Evolutionary conservation across 2,888 invertebrate genomes (phyloP), one percentile per base, ranked within the genome.

Genomic region (Prenolepis imparis): DNA sequence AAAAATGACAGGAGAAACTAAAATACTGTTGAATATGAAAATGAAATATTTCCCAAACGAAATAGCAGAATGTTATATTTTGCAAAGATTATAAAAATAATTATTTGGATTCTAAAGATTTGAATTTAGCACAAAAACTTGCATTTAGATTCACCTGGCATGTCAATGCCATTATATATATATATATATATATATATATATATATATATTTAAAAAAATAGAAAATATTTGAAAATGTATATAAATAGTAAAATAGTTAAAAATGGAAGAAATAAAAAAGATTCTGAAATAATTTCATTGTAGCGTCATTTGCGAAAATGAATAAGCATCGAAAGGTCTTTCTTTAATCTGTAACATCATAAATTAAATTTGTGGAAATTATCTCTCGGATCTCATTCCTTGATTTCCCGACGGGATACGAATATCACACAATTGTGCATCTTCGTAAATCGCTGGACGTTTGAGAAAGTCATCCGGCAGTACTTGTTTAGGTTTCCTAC

Each of bases 281-380:
- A 6, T 8, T n/a, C n/a, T 52, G 18, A n/a, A 52, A n/a, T 52
- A 52, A 8, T 52, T 52, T 52, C 2, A 0, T 52, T 18, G 5
- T 15, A 48, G 48, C 4, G 6, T 52, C 21, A 70, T 70, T 21
- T 70, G 21, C 15, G 11, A 18, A 44, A 44, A 28, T 44, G 3
- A 15, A 18, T 24, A 21, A 9, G 39, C 18, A 0, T 67, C 9
- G 18, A 70, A 11, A 12, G 5, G 18, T 61, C 6, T 24, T 41
- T 41, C 11, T 28, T 15, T 3, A 24, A 0, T n/a, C n/a, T 61
- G 15, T 18, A 24, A 6, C 3, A 0, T 21, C 9, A 6, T 4
- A 66, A 75, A 24, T 52, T 24, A 8, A 48, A 48, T n/a, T 75
- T 8, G 2, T 6, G 39, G 39, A 39, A 66, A 75, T 52, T 66